A percentile compares a stretch with the other conserved stretches of the same genome.
phyloP scores from a whole-genome alignment of 1,140 invertebrate species.

The Leptestheria dahalacensis region DNA sequence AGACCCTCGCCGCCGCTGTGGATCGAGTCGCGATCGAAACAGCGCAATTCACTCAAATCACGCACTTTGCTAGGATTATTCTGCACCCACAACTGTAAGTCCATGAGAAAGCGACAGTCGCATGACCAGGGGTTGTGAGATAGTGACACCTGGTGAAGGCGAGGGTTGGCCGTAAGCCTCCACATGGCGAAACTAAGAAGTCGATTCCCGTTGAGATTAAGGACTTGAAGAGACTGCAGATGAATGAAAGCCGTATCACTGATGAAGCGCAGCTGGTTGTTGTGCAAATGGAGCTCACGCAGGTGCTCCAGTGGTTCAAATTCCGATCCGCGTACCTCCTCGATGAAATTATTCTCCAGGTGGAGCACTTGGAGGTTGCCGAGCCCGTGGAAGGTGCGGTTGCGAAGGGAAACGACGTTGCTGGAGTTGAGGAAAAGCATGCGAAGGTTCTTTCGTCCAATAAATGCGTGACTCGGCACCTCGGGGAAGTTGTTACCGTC shows the following conservation, averaged over 20 bases:
- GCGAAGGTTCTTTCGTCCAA: constrained; percentile 75
- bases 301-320: constrained; percentile 68
- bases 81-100: constrained; percentile 63
- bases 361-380: constrained; percentile 64
- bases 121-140: constrained; percentile 76
- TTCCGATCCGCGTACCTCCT: constrained; percentile 67
- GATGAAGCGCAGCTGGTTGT: constrained; percentile 63
- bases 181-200: constrained; percentile 65
- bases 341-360: constrained; percentile 67
- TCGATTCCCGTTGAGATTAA: constrained; percentile 69
- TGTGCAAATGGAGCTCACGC: constrained; percentile 69
- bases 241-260: constrained; percentile 63
- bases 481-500: constrained; percentile 75
- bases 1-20: constrained; percentile 25
- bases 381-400: constrained; percentile 79
- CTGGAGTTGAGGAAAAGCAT: constrained; percentile 72
- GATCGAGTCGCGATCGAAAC: constrained; percentile 34
- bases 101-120: constrained; percentile 73
- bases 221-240: constrained; percentile 57
- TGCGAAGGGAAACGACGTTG: constrained; percentile 69
- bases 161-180: constrained; percentile 56
- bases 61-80: constrained; percentile 35
- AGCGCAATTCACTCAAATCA: constrained; percentile 33
- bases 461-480: constrained; percentile 75
- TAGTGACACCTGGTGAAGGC: constrained; percentile 52